These are phyloP conservation scores for Acestrorhynchus altus DNA, from an alignment of 2,797 vertebrate genomes.

Conservation along the genomic window DNA sequence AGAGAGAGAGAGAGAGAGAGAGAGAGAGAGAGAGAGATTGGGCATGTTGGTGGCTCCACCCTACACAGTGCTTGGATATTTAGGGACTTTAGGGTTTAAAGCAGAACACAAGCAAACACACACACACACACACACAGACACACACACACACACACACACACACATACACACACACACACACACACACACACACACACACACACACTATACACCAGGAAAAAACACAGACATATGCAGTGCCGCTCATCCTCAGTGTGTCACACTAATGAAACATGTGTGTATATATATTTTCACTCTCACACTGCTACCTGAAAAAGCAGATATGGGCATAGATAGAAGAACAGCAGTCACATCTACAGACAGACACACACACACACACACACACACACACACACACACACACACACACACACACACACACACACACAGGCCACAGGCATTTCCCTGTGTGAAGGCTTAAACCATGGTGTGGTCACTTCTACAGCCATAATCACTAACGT, in stretches of 20 bases:
- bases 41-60: slow-evolving; percentile 23
- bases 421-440: slow-evolving; percentile 55
- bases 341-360: slow-evolving; percentile 1
- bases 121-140: slow-evolving; percentile 19
- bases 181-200: slow-evolving; percentile 29
- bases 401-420: slow-evolving; percentile 23
- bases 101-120: slow-evolving; percentile 29
- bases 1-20: no score
- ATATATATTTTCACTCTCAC: no score
- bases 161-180: slow-evolving; percentile 28
- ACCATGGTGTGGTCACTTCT: slow-evolving; percentile 55
- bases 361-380: slow-evolving; percentile 14
- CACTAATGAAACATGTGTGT: no score
- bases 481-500: slow-evolving; percentile 80
- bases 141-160: slow-evolving; percentile 36
- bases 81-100: slow-evolving; percentile 12
- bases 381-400: slow-evolving; percentile 20
- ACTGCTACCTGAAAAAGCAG: slow-evolving; percentile 25
- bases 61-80: slow-evolving; percentile 36
- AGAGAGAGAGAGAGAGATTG: neutral
- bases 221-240: no score
- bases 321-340: slow-evolving; percentile 33
- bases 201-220: no score
- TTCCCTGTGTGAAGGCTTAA: slow-evolving; percentile 49
- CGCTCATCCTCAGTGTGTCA: no score